Conservation (phyloP, 2,888 invertebrate species). For the Petrophora chlorosata region DNA sequence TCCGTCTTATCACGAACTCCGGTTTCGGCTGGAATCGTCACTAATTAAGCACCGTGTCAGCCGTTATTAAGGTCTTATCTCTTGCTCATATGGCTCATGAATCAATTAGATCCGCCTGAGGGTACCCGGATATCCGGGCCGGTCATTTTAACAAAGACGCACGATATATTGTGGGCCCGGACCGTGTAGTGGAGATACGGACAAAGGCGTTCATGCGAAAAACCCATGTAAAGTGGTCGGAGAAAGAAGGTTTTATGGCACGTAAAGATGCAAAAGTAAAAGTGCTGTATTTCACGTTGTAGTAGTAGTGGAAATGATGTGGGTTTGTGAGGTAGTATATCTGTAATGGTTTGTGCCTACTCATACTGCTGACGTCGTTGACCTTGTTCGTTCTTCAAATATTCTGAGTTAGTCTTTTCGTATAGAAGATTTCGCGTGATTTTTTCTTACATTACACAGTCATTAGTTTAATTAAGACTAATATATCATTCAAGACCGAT, state of each 20-base stretch:
- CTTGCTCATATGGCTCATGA: constrained; percentile 56
- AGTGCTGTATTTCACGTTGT: constrained; percentile 28
- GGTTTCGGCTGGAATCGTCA: constrained; percentile 43
- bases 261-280: constrained; percentile 31
- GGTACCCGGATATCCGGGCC: constrained; percentile 28
- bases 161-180: constrained; percentile 42
- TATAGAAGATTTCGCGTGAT: no score
- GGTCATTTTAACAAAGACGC: constrained; percentile 44
- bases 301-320: constrained; percentile 21
- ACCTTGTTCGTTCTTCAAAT: constrained; percentile 3
- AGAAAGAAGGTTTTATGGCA: constrained; percentile 34
- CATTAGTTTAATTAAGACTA: no score
- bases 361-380: no score
- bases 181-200: constrained; percentile 34
- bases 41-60: constrained; percentile 57
- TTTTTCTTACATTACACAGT: no score
- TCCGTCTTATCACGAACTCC: constrained; percentile 40
- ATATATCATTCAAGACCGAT: no score
- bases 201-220: constrained; percentile 42
- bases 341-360: constrained; percentile 1
- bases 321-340: constrained; percentile 15
- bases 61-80: constrained; percentile 59
- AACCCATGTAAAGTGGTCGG: constrained; percentile 38
- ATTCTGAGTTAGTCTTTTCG: no score
- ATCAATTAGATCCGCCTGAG: constrained; percentile 57